Evolutionary conservation across 2,113 vertebrate species (phyloP).

Genomic region (Scomber colias): DNA sequence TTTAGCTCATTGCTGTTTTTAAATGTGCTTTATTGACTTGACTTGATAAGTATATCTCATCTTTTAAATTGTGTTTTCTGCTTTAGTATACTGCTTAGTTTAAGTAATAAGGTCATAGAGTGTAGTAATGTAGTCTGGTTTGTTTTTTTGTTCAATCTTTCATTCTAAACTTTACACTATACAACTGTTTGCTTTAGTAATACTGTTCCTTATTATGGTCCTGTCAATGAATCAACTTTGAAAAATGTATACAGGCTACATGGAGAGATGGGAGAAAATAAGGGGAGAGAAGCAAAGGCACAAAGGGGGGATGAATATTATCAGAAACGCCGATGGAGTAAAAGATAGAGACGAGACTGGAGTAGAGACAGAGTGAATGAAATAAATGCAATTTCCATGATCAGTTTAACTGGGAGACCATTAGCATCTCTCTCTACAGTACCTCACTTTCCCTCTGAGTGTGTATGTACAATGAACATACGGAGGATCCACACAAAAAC

Average conservation of each 20-base stretch:
- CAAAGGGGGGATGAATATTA: neutral
- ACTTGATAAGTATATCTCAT: too few species aligned
- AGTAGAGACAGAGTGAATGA: slow-evolving; percentile 54
- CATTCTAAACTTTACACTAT: too few species aligned
- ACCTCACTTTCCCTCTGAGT: neutral
- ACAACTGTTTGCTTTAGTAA: too few species aligned
- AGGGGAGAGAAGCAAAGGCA: neutral
- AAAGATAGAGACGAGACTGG: slow-evolving; percentile 34
- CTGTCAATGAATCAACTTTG: neutral
- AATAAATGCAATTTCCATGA: slow-evolving; percentile 71
- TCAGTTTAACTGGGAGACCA: slow-evolving; percentile 67
- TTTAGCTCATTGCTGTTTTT: too few species aligned
- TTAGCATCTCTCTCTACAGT: slow-evolving; percentile 36
- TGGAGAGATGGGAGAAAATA: slow-evolving; percentile 2
- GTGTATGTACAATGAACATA: slow-evolving; percentile 21
- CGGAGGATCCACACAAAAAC: slow-evolving; percentile 27
- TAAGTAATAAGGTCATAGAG: too few species aligned
- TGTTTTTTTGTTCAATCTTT: too few species aligned
- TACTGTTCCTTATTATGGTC: neutral
- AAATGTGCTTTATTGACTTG: too few species aligned
- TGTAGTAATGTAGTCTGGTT: too few species aligned
- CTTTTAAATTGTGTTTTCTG: neutral
- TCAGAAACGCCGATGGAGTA: neutral
- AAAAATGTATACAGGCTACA: neutral
- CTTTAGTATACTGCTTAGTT: neutral